Evolutionary conservation across 2,113 vertebrate species (phyloP), one percentile per base, ranked within the genome.

Genomic region (Laticauda laticaudata): DNA sequence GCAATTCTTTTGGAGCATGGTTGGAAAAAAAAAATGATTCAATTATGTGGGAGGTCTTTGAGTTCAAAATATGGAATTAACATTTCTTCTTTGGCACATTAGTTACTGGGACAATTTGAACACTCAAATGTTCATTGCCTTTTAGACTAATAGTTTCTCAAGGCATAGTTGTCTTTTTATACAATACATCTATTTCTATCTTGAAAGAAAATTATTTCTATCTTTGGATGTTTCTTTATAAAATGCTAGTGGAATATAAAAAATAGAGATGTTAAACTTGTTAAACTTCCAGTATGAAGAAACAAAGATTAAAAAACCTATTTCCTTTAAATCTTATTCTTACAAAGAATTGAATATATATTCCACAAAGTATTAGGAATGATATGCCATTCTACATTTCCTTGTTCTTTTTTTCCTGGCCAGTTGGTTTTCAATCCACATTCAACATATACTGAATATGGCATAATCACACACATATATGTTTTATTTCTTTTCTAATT

Each of bases 21-120:
- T 91, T 86, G 85, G 94, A 93, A 87, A 96, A 20, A 95, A 94
- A 94, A 94, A 89, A 96, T 93, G 93, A 94, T 55, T 69, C 89
- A 94, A 94, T 93, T 94, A 87, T 89, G 92, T 95, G 87, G 88
- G 91, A 0, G 0, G 93, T 48, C 6, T 93, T 95, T 95, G 51
- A 0, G 0, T 95, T 89, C 61, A 94, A 95, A 95, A 94, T 90
- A 75, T 92, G 86, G 93, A 94, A 94, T 90, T 93, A 56, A 94
- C 94, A 93, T 90, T 59, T 94, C 90, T 69, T 1, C 91, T 96
- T 93, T 90, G 26, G 43, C 91, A 94, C 75, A n/a, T 93, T 94
- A 95, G 61, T 81, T 2, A 57, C 45, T 92, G 26, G 89, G 93
- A 24, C 0, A 0, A 51, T 95, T 90, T 61, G 75, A 94, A 95